Conservation (phyloP, 2,888 invertebrate species). For the Epicampocera succincta region DNA sequence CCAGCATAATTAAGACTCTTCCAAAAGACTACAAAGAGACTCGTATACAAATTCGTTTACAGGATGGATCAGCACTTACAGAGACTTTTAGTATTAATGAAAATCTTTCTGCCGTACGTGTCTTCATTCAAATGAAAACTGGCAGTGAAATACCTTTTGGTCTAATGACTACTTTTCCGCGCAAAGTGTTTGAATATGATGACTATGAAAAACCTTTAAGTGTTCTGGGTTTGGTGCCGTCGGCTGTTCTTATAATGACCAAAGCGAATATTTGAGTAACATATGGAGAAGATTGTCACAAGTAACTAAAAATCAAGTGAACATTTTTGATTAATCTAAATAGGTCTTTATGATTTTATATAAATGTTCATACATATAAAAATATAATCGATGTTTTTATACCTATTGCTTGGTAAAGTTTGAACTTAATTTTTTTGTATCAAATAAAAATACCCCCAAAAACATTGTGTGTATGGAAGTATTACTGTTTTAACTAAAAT, state of each 20-base stretch:
- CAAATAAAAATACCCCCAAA: conserved; percentile 26
- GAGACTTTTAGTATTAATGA: conserved; percentile 93
- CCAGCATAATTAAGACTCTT: conserved; percentile 72
- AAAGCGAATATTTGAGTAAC: conserved; percentile 79
- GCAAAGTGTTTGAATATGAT: conserved; percentile 91
- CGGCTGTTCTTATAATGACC: conserved; percentile 91
- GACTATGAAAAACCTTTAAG: conserved; percentile 95
- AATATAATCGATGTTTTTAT: conserved; percentile 37
- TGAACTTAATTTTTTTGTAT: conserved; percentile 47
- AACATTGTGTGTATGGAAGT: too few species aligned
- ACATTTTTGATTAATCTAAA: not conserved
- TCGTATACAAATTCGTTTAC: conserved; percentile 89
- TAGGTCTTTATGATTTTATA: conserved; percentile 14
- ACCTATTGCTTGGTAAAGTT: conserved; percentile 55
- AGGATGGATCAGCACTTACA: conserved; percentile 87
- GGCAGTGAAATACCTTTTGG: conserved; percentile 89
- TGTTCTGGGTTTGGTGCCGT: conserved; percentile 91
- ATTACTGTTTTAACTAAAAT: not conserved
- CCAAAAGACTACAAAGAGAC: conserved; percentile 86
- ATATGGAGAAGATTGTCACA: not conserved
- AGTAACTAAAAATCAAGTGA: not conserved
- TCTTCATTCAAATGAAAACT: conserved; percentile 92
- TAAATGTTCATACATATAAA: not conserved
- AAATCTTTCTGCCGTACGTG: conserved; percentile 93
- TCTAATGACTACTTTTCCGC: conserved; percentile 95